Percentiles rank a stretch among this genome's conserved stretches.
Evolutionary conservation across 2,797 vertebrate species (phyloP).

Genomic region (Loriculus beryllinus): DNA sequence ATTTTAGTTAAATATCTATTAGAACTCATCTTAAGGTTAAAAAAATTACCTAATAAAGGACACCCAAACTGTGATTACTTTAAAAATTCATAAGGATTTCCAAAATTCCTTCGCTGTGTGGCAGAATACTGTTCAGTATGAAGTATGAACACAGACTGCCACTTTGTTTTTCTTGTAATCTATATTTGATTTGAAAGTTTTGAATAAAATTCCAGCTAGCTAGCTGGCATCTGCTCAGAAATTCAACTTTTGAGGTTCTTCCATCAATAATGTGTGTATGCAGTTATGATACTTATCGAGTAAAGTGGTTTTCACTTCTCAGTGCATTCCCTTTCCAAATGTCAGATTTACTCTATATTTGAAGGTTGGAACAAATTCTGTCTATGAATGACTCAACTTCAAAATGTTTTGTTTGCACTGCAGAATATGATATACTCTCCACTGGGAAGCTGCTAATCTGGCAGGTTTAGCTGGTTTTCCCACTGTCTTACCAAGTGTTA

Average conservation of each 20-base stretch:
- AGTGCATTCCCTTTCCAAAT: not conserved
- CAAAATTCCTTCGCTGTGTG: not conserved
- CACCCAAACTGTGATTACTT: not conserved
- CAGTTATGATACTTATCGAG: not conserved
- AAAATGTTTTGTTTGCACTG: constrained; percentile 38
- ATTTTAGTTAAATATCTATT: not conserved
- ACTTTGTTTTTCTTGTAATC: not conserved
- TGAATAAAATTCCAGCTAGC: not conserved
- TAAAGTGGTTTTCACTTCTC: not conserved
- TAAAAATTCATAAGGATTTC: not conserved
- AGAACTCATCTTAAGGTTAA: not conserved
- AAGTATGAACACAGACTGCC: not conserved
- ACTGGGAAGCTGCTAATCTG: constrained; percentile 18
- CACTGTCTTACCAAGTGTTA: constrained; percentile 32
- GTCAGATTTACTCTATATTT: not conserved
- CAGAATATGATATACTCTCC: constrained; percentile 32
- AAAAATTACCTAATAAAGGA: not conserved
- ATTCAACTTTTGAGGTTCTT: not conserved
- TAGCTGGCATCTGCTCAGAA: not conserved
- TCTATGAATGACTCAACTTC: not conserved
- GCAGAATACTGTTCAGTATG: not conserved
- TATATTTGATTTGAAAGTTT: not conserved
- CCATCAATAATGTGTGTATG: not conserved
- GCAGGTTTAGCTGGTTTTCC: constrained; percentile 8
- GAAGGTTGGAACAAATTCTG: constrained; percentile 9